These are phyloP conservation scores for Pygmarrhopalites habei DNA, from an alignment of 1,140 invertebrate genomes.

Conservation along the genomic window DNA sequence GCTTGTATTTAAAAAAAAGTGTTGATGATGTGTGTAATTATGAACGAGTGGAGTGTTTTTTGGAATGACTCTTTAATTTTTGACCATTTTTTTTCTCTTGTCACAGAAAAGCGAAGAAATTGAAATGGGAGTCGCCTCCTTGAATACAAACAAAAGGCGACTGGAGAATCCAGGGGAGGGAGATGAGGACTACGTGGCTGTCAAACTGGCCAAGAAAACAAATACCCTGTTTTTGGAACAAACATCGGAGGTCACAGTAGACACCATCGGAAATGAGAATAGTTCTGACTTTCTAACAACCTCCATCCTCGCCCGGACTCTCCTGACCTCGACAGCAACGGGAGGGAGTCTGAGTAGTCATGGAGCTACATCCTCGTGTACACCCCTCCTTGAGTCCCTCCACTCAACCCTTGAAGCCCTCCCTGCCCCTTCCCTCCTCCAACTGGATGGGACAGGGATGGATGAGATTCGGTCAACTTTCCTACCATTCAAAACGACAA, in stretches of 20 bases:
- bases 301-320: slow-evolving; percentile 36
- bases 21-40: too few relatives aligned
- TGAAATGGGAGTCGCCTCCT: slow-evolving; percentile 37
- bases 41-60: too few relatives aligned
- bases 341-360: background rate
- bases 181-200: slow-evolving; percentile 24
- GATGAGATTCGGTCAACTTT: slow-evolving; percentile 24
- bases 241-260: slow-evolving; percentile 9
- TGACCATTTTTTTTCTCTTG: too few relatives aligned
- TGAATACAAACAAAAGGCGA: slow-evolving; percentile 27
- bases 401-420: slow-evolving; percentile 33
- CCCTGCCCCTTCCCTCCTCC: slow-evolving; percentile 8
- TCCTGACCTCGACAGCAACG: slow-evolving; percentile 20
- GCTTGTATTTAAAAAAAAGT: too few relatives aligned
- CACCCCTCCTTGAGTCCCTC: slow-evolving; percentile 23
- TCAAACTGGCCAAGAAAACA: slow-evolving; percentile 17
- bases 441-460: slow-evolving; percentile 1
- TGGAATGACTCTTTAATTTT: too few relatives aligned
- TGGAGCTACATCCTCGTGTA: background rate
- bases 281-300: slow-evolving; percentile 37
- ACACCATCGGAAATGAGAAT: slow-evolving; percentile 20
- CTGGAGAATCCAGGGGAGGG: slow-evolving; percentile 20
- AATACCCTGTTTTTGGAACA: background rate
- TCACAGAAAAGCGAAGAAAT: slow-evolving; percentile 21
- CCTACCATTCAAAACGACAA: slow-evolving; percentile 28